Percentiles rank a stretch among this genome's conserved stretches.
Evolutionary conservation across 2,113 vertebrate species (phyloP).

Genomic region (Ciconia boyciana): DNA sequence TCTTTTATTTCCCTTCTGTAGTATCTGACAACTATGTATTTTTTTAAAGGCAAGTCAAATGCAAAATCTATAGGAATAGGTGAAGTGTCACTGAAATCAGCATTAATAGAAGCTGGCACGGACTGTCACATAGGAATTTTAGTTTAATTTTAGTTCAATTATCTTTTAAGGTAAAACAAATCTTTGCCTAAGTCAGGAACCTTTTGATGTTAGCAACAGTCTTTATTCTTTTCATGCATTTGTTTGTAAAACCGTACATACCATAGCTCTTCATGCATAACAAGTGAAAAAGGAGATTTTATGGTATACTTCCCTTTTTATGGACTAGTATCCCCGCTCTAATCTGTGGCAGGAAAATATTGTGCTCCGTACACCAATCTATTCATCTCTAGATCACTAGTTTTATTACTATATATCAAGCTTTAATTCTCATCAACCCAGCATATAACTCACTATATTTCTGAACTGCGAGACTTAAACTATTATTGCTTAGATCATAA

Average conservation of each 20-base stretch:
- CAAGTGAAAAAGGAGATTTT: constrained; percentile 50
- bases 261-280: background rate
- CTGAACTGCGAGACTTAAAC: constrained; percentile 64
- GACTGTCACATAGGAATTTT: background rate
- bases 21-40: background rate
- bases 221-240: background rate
- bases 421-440: constrained; percentile 69
- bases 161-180: background rate
- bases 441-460: constrained; percentile 65
- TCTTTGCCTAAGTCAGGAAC: background rate
- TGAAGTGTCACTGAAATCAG: background rate
- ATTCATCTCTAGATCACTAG: constrained; percentile 62
- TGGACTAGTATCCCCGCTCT: constrained; percentile 49
- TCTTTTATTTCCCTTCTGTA: background rate
- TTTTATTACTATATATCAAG: constrained; percentile 68
- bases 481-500: constrained; percentile 74
- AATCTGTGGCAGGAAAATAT: constrained; percentile 70
- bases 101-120: background rate
- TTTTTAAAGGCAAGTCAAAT: background rate
- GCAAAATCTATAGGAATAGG: background rate
- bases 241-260: background rate
- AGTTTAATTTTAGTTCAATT: background rate
- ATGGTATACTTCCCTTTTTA: constrained; percentile 59
- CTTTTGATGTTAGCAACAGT: background rate
- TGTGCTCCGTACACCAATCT: constrained; percentile 58